phyloP scores from a whole-genome alignment of 1,140 invertebrate species.

The Bombus superbus region DNA sequence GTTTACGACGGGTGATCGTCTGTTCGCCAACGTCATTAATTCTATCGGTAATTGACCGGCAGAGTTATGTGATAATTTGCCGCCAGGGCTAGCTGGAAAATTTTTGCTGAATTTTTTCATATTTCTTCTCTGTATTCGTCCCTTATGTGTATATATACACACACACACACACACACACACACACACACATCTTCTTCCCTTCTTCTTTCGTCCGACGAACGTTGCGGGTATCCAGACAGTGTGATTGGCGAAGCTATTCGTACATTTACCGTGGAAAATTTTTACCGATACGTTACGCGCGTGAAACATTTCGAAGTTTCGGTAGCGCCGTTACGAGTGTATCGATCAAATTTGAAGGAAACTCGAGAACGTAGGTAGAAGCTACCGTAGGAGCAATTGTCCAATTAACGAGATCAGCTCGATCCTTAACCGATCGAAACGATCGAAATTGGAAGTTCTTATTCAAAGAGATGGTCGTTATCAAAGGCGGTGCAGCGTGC shows the following conservation, averaged over 20 bases:
- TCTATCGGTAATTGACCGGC: conserved; percentile 14
- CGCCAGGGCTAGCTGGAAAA: conserved; percentile 5
- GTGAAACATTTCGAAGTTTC: too few relatives aligned
- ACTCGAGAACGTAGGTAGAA: too few relatives aligned
- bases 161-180: too few relatives aligned
- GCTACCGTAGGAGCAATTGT: too few relatives aligned
- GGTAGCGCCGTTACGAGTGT: too few relatives aligned
- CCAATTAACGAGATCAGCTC: too few relatives aligned
- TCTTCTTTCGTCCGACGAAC: not conserved
- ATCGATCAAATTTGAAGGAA: too few relatives aligned
- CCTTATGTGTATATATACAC: not conserved
- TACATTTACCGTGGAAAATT: not conserved
- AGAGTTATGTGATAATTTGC: conserved; percentile 18
- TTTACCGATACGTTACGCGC: too few relatives aligned
- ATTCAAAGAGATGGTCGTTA: not conserved
- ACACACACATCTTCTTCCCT: not conserved
- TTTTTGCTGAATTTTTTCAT: not conserved
- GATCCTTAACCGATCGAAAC: too few relatives aligned
- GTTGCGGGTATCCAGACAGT: not conserved
- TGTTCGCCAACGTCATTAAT: conserved; percentile 11
- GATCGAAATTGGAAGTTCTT: not conserved
- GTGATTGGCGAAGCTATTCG: not conserved
- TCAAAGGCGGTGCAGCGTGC: not conserved
- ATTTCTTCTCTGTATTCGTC: not conserved
- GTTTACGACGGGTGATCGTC: conserved; percentile 5